Evolutionary conservation across 2,113 vertebrate genomes (phyloP).

Genomic region (Lagopus leucura): DNA sequence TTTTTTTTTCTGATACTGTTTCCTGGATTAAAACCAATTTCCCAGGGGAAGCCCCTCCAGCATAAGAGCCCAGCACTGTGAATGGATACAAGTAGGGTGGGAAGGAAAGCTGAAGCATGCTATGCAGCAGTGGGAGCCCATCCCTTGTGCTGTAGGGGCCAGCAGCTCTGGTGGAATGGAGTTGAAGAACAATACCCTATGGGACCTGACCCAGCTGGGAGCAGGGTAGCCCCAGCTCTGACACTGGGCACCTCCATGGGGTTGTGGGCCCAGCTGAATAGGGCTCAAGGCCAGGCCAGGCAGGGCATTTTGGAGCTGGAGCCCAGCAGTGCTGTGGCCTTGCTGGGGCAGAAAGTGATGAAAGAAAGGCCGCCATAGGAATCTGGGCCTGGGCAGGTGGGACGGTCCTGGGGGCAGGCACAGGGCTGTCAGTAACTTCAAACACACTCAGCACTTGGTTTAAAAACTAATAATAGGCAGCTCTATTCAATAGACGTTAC

Average conservation of each 20-base stretch:
- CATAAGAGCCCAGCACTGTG: background rate
- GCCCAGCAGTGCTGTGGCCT: background rate
- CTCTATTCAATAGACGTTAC: background rate
- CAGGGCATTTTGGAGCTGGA: background rate
- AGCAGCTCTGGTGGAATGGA: background rate
- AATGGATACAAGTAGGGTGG: fast-evolving
- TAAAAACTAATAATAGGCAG: background rate
- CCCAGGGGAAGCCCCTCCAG: background rate
- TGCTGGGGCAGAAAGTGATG: too few species aligned
- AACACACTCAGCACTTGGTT: background rate
- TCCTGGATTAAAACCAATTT: background rate
- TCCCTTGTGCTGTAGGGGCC: fast-evolving
- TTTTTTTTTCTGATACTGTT: background rate
- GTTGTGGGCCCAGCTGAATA: background rate
- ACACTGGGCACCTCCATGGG: fast-evolving
- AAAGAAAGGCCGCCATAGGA: background rate
- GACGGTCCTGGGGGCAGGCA: background rate
- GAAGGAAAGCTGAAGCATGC: background rate
- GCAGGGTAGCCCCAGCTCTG: background rate
- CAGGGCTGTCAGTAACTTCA: background rate
- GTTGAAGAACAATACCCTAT: background rate
- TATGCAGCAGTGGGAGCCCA: background rate
- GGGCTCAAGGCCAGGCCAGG: background rate
- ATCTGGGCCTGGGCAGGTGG: background rate
- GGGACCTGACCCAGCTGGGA: background rate